These are phyloP conservation scores for Daubentonia madagascariensis DNA, from an alignment of 2,113 vertebrate genomes.

Conservation along the genomic window DNA sequence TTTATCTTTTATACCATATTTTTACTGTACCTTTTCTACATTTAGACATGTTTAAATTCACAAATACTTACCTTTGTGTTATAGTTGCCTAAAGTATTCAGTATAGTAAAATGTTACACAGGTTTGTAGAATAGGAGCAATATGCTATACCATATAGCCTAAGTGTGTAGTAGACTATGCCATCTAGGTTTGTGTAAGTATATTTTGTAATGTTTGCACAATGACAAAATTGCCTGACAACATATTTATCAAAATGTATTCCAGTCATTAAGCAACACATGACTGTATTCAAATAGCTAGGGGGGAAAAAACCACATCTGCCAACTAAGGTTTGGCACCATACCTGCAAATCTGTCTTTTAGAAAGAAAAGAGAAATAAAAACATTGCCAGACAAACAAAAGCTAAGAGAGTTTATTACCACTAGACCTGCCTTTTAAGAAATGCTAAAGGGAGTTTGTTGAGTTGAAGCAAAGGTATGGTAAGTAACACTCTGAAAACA, in stretches of 20 bases:
- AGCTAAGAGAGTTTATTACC: background rate
- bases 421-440: background rate
- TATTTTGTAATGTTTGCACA: background rate
- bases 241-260: background rate
- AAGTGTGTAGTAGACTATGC: background rate
- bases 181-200: background rate
- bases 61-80: background rate
- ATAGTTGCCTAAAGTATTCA: background rate
- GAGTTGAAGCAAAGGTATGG: background rate
- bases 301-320: background rate
- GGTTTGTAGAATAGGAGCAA: background rate
- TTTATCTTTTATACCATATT: background rate
- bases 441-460: background rate
- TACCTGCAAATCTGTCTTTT: background rate
- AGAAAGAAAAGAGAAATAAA: background rate
- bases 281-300: background rate
- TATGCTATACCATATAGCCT: background rate
- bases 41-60: background rate
- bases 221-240: background rate
- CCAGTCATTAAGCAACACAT: background rate
- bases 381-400: background rate
- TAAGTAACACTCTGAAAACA: background rate
- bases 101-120: background rate
- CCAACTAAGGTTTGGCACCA: background rate
- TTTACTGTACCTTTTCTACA: background rate